Percentiles rank a stretch among this genome's conserved stretches.
Conservation (phyloP, 2,888 invertebrate genomes). For the Dexiosoma caninum region DNA sequence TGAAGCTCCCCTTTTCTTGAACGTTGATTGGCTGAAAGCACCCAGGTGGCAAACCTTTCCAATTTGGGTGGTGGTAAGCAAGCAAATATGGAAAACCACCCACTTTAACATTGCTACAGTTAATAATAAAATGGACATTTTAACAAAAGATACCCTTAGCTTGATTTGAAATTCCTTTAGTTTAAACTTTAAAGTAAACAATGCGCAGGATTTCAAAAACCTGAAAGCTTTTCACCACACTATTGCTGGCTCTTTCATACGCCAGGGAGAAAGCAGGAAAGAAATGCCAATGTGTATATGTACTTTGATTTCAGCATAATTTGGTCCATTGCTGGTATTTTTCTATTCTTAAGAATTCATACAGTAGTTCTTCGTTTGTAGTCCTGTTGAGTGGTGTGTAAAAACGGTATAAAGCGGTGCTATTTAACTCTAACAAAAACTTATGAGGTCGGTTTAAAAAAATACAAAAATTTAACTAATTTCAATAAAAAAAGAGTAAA, state of each 20-base stretch:
- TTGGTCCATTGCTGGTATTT: conserved; percentile 69
- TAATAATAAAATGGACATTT: conserved; percentile 25
- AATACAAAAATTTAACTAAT: background rate
- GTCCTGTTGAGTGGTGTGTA: conserved; percentile 75
- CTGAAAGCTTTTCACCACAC: conserved; percentile 74
- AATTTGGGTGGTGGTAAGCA: background rate
- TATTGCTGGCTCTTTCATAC: conserved; percentile 35
- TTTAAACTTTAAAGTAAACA: background rate
- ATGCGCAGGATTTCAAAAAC: conserved; percentile 51
- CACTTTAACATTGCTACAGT: conserved; percentile 45
- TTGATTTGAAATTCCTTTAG: conserved; percentile 41
- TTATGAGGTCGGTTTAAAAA: conserved; percentile 50
- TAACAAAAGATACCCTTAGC: conserved; percentile 47
- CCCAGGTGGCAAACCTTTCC: conserved; percentile 47
- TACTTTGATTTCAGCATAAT: conserved; percentile 66
- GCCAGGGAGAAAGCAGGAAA: conserved; percentile 57
- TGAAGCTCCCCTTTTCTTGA: conserved; percentile 65
- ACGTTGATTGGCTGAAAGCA: conserved; percentile 65
- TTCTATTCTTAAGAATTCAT: conserved; percentile 70
- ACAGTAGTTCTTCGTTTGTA: conserved; percentile 76
- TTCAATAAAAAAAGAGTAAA: conserved; percentile 1
- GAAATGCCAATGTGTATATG: conserved; percentile 64
- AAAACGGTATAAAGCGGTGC: conserved; percentile 64
- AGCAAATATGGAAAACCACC: conserved; percentile 18
- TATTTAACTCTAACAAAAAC: conserved; percentile 32